Conservation (phyloP, 2,113 vertebrate species). For the Numenius arquata region DNA sequence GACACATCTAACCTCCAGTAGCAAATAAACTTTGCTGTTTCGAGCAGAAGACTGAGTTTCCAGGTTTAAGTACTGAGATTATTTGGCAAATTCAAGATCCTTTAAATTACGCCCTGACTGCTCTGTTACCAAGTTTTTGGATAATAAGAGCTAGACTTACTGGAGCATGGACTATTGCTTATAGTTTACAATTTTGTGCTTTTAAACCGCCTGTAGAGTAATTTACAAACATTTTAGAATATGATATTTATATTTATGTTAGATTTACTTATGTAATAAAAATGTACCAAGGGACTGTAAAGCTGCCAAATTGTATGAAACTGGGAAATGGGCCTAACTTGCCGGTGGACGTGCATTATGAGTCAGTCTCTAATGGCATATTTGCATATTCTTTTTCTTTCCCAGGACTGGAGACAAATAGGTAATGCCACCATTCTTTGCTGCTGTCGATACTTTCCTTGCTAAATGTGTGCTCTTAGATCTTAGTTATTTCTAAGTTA, state of each 20-base stretch:
- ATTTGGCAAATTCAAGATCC: neutral
- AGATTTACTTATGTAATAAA: neutral
- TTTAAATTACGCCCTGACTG: neutral
- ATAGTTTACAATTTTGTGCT: neutral
- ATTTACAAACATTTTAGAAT: neutral
- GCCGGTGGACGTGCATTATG: neutral
- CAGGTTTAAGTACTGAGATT: neutral
- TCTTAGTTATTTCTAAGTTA: neutral
- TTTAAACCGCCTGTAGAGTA: neutral
- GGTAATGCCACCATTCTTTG: neutral
- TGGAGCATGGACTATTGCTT: rapidly evolving
- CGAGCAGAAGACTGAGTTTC: neutral
- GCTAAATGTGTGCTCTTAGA: neutral
- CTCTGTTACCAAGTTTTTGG: neutral
- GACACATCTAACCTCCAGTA: neutral
- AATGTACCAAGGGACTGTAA: neutral
- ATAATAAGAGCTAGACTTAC: neutral
- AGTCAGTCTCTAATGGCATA: neutral
- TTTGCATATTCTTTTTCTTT: neutral
- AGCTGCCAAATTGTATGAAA: neutral
- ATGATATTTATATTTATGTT: neutral
- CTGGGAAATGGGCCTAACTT: neutral
- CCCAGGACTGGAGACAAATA: neutral
- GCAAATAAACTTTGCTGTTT: neutral
- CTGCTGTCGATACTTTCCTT: neutral